These are phyloP conservation scores for Gymnocypris eckloni DNA, from an alignment of 2,797 vertebrate species.

Conservation along the genomic window DNA sequence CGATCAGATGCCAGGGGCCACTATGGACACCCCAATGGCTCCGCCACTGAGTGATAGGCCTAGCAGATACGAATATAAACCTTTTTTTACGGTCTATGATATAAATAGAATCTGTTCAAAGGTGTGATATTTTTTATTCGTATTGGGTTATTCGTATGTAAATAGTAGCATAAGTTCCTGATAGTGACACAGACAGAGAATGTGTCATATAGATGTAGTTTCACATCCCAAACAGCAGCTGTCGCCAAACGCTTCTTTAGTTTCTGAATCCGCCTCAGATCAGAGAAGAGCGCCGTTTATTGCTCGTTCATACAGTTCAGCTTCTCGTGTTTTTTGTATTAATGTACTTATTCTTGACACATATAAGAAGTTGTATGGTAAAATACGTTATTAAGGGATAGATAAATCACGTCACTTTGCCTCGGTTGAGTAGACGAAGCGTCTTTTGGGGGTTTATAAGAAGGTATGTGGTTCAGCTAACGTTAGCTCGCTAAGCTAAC, in stretches of 20 bases:
- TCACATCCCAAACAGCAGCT: neutral
- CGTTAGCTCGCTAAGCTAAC: slow-evolving; percentile 26
- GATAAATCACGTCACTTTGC: neutral
- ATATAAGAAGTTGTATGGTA: neutral
- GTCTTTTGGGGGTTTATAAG: neutral
- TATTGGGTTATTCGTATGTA: too few species aligned
- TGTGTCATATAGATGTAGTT: neutral
- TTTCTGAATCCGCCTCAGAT: neutral
- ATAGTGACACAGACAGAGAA: too few species aligned
- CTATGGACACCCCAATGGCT: too few species aligned
- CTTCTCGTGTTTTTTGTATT: neutral
- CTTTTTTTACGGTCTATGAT: too few species aligned
- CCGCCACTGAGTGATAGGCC: too few species aligned
- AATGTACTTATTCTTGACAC: neutral
- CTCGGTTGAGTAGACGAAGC: neutral
- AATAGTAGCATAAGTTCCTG: too few species aligned
- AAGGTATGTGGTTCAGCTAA: slow-evolving; percentile 10
- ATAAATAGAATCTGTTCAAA: too few species aligned
- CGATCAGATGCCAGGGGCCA: too few species aligned
- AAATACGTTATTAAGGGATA: neutral
- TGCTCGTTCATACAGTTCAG: neutral
- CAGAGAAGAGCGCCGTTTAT: neutral
- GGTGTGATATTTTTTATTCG: too few species aligned
- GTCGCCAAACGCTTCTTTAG: neutral
- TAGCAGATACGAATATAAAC: too few species aligned